Conservation (phyloP, 2,797 vertebrate genomes). For the Falco rusticolus region DNA sequence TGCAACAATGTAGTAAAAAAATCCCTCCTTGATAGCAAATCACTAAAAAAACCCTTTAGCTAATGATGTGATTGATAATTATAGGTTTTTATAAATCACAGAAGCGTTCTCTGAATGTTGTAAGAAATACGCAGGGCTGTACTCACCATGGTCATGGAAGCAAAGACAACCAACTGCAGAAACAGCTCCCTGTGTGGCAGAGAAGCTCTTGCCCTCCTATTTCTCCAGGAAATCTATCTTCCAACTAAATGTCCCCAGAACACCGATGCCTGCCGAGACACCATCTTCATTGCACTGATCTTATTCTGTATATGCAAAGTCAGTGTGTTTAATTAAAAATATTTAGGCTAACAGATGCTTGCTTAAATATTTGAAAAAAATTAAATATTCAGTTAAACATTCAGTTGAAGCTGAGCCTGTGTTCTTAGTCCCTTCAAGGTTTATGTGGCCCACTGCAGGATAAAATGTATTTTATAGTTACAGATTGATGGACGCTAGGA, state of each 20-base stretch:
- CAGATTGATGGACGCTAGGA: neutral
- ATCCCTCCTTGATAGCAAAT: accelerated
- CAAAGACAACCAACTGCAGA: neutral
- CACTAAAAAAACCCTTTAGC: neutral
- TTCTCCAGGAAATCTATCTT: neutral
- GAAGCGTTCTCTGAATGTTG: no score
- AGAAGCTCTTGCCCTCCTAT: neutral
- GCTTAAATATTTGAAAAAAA: neutral
- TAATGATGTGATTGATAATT: neutral
- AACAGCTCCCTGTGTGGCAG: accelerated
- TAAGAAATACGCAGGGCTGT: neutral
- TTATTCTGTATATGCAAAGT: neutral
- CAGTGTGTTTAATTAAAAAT: neutral
- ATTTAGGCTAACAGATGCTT: neutral
- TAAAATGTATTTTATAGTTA: neutral
- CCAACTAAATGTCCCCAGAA: neutral
- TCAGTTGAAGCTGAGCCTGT: neutral
- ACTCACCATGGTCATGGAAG: accelerated
- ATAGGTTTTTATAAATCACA: neutral
- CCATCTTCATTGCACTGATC: neutral
- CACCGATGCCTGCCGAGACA: neutral
- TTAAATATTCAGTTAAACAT: neutral
- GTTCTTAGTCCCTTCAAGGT: neutral
- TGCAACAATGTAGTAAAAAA: accelerated
- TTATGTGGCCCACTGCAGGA: neutral